Evolutionary conservation across 2,888 invertebrate genomes (phyloP).

Genomic region (Meganola albula): DNA sequence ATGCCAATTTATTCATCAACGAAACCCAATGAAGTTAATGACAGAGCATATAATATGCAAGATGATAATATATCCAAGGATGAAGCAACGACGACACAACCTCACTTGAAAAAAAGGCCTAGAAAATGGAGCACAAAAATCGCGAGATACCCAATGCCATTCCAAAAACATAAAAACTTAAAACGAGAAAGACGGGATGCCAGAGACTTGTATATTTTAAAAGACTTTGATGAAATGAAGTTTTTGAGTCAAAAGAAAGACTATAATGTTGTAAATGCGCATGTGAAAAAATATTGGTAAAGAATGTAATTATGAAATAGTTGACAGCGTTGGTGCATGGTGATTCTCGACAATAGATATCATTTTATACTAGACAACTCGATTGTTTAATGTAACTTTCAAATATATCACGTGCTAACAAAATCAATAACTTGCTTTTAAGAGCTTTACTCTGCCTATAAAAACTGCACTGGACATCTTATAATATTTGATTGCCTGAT

Average conservation of each 20-base stretch:
- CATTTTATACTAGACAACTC: too few species aligned
- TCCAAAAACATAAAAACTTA: conserved; percentile 42
- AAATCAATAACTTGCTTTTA: too few species aligned
- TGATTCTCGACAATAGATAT: too few species aligned
- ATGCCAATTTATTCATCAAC: conserved; percentile 32
- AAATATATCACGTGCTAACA: too few species aligned
- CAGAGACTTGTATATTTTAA: conserved; percentile 45
- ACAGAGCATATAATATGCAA: conserved; percentile 26
- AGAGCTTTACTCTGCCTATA: too few species aligned
- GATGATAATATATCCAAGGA: conserved; percentile 31
- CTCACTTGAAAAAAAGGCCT: conserved; percentile 36
- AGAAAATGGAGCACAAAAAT: conserved; percentile 40
- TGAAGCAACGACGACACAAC: conserved; percentile 35
- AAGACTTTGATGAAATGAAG: conserved; percentile 56
- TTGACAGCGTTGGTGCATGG: too few species aligned
- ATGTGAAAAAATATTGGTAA: conserved; percentile 53
- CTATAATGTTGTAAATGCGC: conserved; percentile 41
- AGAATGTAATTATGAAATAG: not conserved
- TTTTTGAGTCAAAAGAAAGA: conserved; percentile 46
- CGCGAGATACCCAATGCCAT: conserved; percentile 50
- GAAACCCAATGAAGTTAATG: conserved; percentile 21
- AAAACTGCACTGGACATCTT: too few species aligned
- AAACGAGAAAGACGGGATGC: conserved; percentile 40
- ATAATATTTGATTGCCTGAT: too few species aligned
- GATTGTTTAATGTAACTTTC: too few species aligned